Percentiles rank a stretch among this genome's conserved stretches.
Evolutionary conservation across 2,113 vertebrate species (phyloP).

Genomic region (Poecilia latipinna): DNA sequence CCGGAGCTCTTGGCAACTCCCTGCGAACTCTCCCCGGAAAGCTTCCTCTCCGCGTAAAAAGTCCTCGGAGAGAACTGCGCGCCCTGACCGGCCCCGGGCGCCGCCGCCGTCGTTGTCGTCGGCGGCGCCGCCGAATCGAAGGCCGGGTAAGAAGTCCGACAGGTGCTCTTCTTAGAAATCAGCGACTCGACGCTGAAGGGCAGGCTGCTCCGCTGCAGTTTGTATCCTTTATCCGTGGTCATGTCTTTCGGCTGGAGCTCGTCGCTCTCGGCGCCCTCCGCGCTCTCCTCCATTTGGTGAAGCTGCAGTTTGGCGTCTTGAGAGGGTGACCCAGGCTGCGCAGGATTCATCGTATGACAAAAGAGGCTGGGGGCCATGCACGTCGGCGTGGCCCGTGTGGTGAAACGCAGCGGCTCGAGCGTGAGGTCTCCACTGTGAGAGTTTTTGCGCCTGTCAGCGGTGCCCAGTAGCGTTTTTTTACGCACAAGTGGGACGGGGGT

Average conservation of each 20-base stretch:
- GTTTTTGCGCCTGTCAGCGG: constrained; percentile 46
- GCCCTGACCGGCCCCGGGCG: constrained; percentile 48
- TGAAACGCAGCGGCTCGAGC: constrained; percentile 47
- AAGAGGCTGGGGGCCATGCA: constrained; percentile 80
- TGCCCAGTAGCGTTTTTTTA: constrained; percentile 53
- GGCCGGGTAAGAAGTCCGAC: constrained; percentile 69
- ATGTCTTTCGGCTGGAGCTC: constrained; percentile 74
- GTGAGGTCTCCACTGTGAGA: constrained; percentile 53
- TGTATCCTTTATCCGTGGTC: constrained; percentile 74
- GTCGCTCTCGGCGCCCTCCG: constrained; percentile 70
- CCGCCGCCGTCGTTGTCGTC: constrained; percentile 56
- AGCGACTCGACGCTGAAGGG: constrained; percentile 87
- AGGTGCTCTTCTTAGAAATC: constrained; percentile 80
- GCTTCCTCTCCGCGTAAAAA: constrained; percentile 70
- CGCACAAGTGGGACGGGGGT: constrained; percentile 45
- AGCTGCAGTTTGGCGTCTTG: constrained; percentile 63
- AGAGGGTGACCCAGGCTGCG: constrained; percentile 72
- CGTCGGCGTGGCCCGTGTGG: constrained; percentile 56
- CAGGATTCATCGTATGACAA: constrained; percentile 79
- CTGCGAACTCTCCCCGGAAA: constrained; percentile 67
- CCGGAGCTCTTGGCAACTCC: constrained; percentile 61
- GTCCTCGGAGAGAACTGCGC: constrained; percentile 75
- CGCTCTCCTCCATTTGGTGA: constrained; percentile 64
- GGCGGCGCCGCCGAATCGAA: constrained; percentile 55
- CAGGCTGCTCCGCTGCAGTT: constrained; percentile 72